Evolutionary conservation across 2,113 vertebrate genomes (phyloP).

Genomic region (Leptodactylus fuscus): DNA sequence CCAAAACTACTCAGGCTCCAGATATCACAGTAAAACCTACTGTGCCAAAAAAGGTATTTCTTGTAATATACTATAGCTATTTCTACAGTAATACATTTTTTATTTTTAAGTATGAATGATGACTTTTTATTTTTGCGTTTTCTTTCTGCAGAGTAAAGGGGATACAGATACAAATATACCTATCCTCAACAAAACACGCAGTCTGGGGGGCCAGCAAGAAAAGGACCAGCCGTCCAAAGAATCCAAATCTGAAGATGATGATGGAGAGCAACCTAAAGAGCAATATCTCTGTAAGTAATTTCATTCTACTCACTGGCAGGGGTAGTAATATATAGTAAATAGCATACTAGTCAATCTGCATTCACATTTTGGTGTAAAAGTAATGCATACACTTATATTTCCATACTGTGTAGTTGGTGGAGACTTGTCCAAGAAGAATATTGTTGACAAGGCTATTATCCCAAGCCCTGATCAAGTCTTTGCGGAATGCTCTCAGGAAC

Average conservation of each 20-base stretch:
- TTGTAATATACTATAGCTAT: neutral
- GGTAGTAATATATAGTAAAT: too few species aligned
- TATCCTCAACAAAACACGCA: neutral
- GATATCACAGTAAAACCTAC: neutral
- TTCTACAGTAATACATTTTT: neutral
- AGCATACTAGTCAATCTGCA: too few species aligned
- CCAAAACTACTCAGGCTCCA: slow-evolving; percentile 42
- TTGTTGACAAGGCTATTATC: slow-evolving; percentile 74
- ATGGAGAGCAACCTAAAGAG: neutral
- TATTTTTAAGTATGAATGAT: neutral
- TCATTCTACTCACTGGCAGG: too few species aligned
- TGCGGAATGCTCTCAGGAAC: slow-evolving; percentile 95
- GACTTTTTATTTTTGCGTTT: neutral
- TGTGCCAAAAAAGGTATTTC: slow-evolving; percentile 21
- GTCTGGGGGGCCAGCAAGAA: neutral
- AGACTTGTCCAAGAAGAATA: slow-evolving; percentile 68
- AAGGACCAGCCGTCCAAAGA: neutral
- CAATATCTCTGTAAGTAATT: slow-evolving; percentile 23
- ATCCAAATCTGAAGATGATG: neutral
- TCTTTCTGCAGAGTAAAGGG: slow-evolving; percentile 13
- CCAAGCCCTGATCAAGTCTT: slow-evolving; percentile 91
- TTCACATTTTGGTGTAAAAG: neutral
- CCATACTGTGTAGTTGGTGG: slow-evolving; percentile 45
- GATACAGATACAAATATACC: neutral
- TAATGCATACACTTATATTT: neutral